phyloP scores from a whole-genome alignment of 2,888 invertebrate species.

The Xestia c-nigrum region DNA sequence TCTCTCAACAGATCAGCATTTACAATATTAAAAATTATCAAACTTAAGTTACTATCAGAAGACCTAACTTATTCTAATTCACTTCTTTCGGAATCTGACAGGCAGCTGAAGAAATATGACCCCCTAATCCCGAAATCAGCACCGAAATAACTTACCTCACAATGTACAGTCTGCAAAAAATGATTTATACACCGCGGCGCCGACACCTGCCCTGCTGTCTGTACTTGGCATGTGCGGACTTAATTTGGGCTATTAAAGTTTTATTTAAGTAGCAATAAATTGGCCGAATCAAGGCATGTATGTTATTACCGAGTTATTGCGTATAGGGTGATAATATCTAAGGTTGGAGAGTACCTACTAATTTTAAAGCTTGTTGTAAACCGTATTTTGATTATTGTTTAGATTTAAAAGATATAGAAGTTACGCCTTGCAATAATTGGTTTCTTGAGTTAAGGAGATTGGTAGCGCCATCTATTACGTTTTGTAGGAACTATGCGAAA shows the following conservation, averaged over 20 bases:
- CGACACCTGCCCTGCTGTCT: constrained; percentile 61
- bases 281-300: constrained; percentile 42
- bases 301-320: constrained; percentile 44
- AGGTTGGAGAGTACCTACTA: neutral
- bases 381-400: constrained; percentile 37
- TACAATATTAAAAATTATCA: neutral
- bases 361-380: constrained; percentile 22
- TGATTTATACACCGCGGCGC: constrained; percentile 47
- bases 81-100: neutral
- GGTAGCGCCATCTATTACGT: constrained; percentile 49
- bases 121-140: constrained; percentile 25
- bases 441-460: neutral
- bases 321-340: constrained; percentile 49
- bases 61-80: constrained; percentile 9
- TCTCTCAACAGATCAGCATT: neutral
- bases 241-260: constrained; percentile 58
- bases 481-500: constrained; percentile 6
- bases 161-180: constrained; percentile 57
- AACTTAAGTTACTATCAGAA: neutral
- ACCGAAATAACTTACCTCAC: constrained; percentile 44
- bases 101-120: constrained; percentile 48
- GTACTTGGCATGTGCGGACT: constrained; percentile 65
- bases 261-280: constrained; percentile 57
- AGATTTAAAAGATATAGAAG: neutral
- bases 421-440: neutral